These are phyloP conservation scores for Pygmarrhopalites habei DNA, from an alignment of 1,140 invertebrate genomes.

Conservation along the genomic window DNA sequence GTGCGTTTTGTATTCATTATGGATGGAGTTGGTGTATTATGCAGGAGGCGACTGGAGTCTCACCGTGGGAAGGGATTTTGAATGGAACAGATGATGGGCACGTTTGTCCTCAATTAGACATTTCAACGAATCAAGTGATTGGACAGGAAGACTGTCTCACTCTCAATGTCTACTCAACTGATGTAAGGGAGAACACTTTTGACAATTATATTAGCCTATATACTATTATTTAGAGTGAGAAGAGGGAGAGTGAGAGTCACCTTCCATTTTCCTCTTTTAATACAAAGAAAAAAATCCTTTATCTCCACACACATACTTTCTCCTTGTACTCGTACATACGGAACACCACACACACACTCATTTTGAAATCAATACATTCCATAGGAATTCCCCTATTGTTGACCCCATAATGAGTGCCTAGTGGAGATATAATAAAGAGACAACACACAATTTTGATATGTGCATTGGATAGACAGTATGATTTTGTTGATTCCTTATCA, in stretches of 20 bases:
- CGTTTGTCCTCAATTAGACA: conserved; percentile 57
- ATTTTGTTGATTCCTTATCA: too few relatives aligned
- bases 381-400: too few relatives aligned
- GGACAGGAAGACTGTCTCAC: conserved; percentile 60
- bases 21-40: too few relatives aligned
- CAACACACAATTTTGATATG: too few relatives aligned
- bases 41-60: conserved; percentile 52
- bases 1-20: too few relatives aligned
- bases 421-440: too few relatives aligned
- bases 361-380: too few relatives aligned
- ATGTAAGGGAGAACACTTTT: conserved; percentile 25
- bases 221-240: background rate
- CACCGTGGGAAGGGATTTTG: conserved; percentile 53
- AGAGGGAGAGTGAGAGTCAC: background rate
- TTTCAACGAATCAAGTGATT: conserved; percentile 41
- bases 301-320: too few relatives aligned
- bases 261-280: background rate
- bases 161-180: conserved; percentile 55
- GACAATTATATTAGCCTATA: conserved; percentile 7
- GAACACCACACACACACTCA: too few relatives aligned
- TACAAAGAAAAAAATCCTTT: background rate
- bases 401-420: too few relatives aligned
- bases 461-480: too few relatives aligned
- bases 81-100: conserved; percentile 55
- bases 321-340: too few relatives aligned